Evolutionary conservation across 1,140 invertebrate species (phyloP), one percentile per base, ranked within the genome.

Genomic region (Homarus americanus): DNA sequence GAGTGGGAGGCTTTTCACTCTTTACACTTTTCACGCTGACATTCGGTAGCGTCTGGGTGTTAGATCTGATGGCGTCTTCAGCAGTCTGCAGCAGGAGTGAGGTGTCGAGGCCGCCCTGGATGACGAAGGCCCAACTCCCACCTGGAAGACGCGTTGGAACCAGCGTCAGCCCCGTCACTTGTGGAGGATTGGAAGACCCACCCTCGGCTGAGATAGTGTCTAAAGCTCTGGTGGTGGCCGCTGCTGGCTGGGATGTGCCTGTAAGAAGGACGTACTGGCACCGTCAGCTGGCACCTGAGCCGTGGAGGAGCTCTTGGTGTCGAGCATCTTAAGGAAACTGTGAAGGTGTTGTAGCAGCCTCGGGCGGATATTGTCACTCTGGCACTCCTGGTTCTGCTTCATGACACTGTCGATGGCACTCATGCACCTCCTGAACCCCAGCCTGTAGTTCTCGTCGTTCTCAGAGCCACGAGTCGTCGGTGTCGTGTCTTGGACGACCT

Each of bases 81-180:
- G 63, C 63, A 28, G 63, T 69, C n/a, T 12, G n/a, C 38, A 79
- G 34, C n/a, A 66, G 75, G 5, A 66, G 58, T 0, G 41, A 32
- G 20, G 75, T 36, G 38, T 83, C 82, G 1, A 87, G 34, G 34
- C 38, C 20, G 20, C 86, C 86, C 36, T 87, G 86, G 24, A 87
- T 66, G 24, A 87, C 36, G n/a, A 87, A 69, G 1, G 86, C 86
- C 7, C 80, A 17, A 2, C 53, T 53, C 0, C 86, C 86, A 28
- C 72, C 32, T 7, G 86, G 86, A n/a, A 87, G 63, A 32, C 75
- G 76, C 5, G 86, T 87, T 0, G 86, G 86, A 10, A 87, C 86
- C 58, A 87, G 76, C 5, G 86, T 87, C 0, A 87, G 28, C 28
- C 86, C 32, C 1, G 24, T n/a, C n/a, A 17, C 38, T 34, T 36